A percentile compares a stretch with the other conserved stretches of the same genome.
Evolutionary conservation across 2,888 invertebrate genomes (phyloP).

Genomic region (Agriopis aurantiaria): DNA sequence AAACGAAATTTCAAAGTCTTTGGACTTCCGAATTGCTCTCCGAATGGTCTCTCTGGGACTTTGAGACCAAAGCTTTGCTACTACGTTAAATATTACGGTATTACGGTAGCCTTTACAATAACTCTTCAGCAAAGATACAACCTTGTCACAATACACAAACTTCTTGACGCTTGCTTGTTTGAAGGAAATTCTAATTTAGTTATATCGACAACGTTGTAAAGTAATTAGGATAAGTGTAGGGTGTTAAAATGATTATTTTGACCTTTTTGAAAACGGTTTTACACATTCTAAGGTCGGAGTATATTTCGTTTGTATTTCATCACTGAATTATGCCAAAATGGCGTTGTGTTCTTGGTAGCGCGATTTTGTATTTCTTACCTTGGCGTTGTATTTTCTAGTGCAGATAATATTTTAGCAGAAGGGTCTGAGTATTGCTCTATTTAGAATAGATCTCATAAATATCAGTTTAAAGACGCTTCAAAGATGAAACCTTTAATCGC

Average conservation of each 20-base stretch:
- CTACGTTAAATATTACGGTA: constrained; percentile 7
- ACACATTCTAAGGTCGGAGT: constrained; percentile 10
- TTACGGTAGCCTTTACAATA: neutral
- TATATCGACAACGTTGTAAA: constrained; percentile 2
- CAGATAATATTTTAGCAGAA: constrained; percentile 4
- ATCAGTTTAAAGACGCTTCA: no score
- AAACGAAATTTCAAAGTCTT: constrained; percentile 8
- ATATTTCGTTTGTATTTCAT: constrained; percentile 18
- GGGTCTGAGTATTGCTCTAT: neutral
- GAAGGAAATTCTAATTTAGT: constrained; percentile 7
- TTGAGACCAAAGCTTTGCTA: constrained; percentile 8
- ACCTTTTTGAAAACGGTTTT: constrained; percentile 19
- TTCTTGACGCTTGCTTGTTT: neutral
- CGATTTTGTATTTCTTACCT: neutral
- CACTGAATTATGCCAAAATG: constrained; percentile 15
- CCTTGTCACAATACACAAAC: neutral
- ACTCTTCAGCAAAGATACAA: neutral
- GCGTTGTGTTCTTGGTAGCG: constrained; percentile 11
- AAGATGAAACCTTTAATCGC: no score
- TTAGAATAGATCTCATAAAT: neutral
- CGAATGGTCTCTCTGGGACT: constrained; percentile 13
- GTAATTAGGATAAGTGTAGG: neutral
- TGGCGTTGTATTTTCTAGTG: neutral
- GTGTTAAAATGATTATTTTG: constrained; percentile 24
- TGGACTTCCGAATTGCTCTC: neutral